Percentiles rank a stretch among this genome's conserved stretches.
Conservation (phyloP, 2,888 invertebrate species). For the Congeria kusceri region DNA sequence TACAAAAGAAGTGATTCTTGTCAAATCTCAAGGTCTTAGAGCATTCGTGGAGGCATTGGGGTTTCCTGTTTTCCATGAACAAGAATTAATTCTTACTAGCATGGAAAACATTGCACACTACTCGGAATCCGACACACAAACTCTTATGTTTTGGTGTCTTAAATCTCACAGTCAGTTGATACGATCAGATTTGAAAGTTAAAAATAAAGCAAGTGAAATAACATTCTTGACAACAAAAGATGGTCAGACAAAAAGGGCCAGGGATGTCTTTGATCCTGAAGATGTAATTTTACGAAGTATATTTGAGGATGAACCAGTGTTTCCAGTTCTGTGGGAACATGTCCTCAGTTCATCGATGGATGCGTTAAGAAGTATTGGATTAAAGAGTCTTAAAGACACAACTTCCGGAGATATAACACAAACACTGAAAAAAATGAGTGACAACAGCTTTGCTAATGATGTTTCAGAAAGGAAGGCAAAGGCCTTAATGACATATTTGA, state of each 20-base stretch:
- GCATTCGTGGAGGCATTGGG: background rate
- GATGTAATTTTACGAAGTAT: slow-evolving; percentile 26
- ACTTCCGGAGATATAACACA: background rate
- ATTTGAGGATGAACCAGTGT: slow-evolving; percentile 16
- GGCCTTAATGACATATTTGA: background rate
- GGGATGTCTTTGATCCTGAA: slow-evolving; percentile 40
- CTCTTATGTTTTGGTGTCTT: background rate
- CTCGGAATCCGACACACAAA: background rate
- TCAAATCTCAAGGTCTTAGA: slow-evolving; percentile 2
- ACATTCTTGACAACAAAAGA: slow-evolving; percentile 5
- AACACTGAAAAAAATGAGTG: too few relatives aligned
- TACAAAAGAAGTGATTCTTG: slow-evolving; percentile 1
- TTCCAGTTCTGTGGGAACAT: slow-evolving; percentile 21
- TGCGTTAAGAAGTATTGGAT: background rate
- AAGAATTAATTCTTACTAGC: too few relatives aligned
- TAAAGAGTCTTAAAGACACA: background rate
- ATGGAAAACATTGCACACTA: too few relatives aligned
- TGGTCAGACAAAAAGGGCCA: background rate
- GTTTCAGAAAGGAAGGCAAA: background rate
- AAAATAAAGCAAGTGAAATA: background rate
- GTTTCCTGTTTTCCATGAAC: too few relatives aligned
- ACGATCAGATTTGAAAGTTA: too few relatives aligned
- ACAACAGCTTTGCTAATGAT: background rate
- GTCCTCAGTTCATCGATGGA: background rate
- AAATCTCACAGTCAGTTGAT: too few relatives aligned